A percentile compares a stretch with the other conserved stretches of the same genome.
Evolutionary conservation across 2,113 vertebrate species (phyloP).

Genomic region (Ornithorhynchus anatinus): DNA sequence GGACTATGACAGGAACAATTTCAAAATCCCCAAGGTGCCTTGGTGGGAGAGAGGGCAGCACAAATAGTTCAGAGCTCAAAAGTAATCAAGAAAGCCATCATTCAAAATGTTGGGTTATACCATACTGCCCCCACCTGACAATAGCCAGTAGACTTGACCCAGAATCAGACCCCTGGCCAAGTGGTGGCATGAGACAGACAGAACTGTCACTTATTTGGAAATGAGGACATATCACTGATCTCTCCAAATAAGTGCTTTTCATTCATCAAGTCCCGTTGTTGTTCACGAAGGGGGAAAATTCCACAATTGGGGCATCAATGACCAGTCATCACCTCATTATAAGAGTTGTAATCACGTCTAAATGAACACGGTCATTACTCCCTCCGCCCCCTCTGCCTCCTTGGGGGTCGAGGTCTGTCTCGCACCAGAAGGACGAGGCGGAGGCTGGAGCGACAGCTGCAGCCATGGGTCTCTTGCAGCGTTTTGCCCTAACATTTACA

Average conservation of each 20-base stretch:
- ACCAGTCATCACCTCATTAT: too few species aligned
- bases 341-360: too few species aligned
- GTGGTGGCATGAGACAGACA: background rate
- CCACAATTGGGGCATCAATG: too few species aligned
- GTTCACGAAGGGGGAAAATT: too few species aligned
- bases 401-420: too few species aligned
- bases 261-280: too few species aligned
- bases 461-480: too few species aligned
- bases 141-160: background rate
- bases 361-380: too few species aligned
- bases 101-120: background rate
- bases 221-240: background rate
- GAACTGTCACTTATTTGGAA: background rate
- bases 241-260: background rate
- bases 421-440: too few species aligned
- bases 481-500: too few species aligned
- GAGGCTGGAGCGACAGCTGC: too few species aligned
- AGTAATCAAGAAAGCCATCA: background rate
- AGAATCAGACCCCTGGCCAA: background rate
- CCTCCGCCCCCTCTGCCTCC: too few species aligned
- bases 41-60: background rate
- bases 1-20: background rate
- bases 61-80: background rate
- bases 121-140: background rate
- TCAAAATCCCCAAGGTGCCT: background rate